Evolutionary conservation across 2,888 invertebrate species (phyloP), one percentile per base, ranked within the genome.

Genomic region (Melinopterus prodromus): DNA sequence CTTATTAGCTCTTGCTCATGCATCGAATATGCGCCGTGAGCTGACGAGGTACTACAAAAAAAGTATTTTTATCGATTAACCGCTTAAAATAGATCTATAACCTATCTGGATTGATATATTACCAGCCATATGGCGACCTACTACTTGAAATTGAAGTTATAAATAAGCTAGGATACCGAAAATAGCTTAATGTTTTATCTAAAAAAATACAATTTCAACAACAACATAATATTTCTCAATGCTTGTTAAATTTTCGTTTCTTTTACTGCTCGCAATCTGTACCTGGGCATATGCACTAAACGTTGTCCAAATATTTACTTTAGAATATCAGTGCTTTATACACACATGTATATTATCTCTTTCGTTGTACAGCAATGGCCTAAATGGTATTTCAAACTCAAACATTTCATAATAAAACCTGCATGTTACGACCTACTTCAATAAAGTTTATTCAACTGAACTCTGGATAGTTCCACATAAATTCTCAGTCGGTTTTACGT

Each of bases 291-390:
- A 74, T 26, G 26, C n/a, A 74, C 74, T 74, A 74, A 74, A 74
- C 35, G 16, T 74, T 74, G n/a, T 74, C 26, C 74, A 74, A 74
- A 74, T 74, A 74, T 74, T 74, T 74, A 74, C 74, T n/a, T 74
- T 74, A 35, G 74, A 36, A 74, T 74, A 74, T 74, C 74, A 74
- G 74, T 74, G 37, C 16, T 15, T 71, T 71, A 26, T 71, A 71
- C 71, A 71, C 71, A 35, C 74, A 37, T 35, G 74, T 74, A 74
- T 36, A 74, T 74, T 74, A 74, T 74, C 16, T 35, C 37, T 36
- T 74, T 74, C 74, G 36, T 37, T 74, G 26, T 74, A 74, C 37
- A 74, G 35, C 37, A 74, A 74, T 35, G 74, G 35, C 37, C 36
- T 74, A 74, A 74, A 37, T 36, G 74, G 37, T 74, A 74, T 74